Conservation (phyloP, 2,888 invertebrate genomes). For the Tipula unca region DNA sequence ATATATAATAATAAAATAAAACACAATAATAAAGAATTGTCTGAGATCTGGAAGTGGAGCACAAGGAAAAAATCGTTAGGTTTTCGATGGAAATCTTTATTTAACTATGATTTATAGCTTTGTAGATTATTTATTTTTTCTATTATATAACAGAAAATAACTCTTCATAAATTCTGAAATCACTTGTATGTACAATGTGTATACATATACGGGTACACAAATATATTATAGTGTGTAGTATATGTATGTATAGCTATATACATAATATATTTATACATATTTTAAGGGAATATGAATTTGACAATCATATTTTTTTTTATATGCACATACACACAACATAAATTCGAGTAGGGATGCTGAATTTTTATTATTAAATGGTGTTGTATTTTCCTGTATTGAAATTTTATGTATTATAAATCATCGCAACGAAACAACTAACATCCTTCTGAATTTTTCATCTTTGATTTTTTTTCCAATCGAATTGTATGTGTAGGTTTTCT, state of each 20-base stretch:
- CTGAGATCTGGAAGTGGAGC: not conserved
- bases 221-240: too few relatives aligned
- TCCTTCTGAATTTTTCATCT: not conserved
- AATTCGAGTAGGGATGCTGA: not conserved
- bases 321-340: not conserved
- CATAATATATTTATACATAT: not conserved
- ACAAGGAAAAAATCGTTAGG: not conserved
- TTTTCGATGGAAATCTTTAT: not conserved
- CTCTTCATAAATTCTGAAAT: not conserved
- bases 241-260: too few relatives aligned
- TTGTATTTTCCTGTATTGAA: not conserved
- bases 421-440: not conserved
- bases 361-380: constrained; percentile 2
- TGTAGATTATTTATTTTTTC: not conserved
- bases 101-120: not conserved
- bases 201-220: too few relatives aligned
- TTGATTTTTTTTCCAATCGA: not conserved
- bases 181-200: not conserved
- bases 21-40: not conserved
- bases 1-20: not conserved
- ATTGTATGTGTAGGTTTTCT: not conserved
- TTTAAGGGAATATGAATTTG: not conserved
- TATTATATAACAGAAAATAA: not conserved
- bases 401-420: not conserved
- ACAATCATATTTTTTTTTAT: not conserved